phyloP scores from a whole-genome alignment of 1,140 invertebrate genomes.

The Drosophila neocordata region DNA sequence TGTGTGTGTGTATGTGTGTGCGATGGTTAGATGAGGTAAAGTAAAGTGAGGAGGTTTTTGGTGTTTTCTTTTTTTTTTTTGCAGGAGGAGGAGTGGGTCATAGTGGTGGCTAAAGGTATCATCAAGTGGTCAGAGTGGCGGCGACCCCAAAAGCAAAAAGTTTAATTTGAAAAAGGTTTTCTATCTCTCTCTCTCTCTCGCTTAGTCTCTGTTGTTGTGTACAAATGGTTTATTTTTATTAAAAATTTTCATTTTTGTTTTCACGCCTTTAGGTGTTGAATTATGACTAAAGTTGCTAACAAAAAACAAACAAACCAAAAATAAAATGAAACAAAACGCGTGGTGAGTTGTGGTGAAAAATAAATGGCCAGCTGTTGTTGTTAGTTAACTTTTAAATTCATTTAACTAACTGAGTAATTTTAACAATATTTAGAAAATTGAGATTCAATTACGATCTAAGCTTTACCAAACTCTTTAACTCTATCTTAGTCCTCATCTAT shows the following conservation, averaged over 20 bases:
- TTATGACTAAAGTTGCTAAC: constrained; percentile 76
- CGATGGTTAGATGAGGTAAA: background rate
- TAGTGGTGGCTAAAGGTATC: constrained; percentile 52
- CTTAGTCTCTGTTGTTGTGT: constrained; percentile 14
- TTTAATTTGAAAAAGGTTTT: constrained; percentile 80
- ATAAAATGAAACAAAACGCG: background rate
- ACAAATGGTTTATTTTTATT: constrained; percentile 46
- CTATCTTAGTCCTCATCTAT: background rate
- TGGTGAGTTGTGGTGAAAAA: background rate
- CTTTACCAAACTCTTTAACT: background rate
- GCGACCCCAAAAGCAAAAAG: constrained; percentile 45
- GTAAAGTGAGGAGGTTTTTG: constrained; percentile 34
- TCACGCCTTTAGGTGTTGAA: constrained; percentile 66
- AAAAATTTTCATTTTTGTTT: constrained; percentile 45
- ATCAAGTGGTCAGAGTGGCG: constrained; percentile 75
- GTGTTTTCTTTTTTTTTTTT: constrained; percentile 15
- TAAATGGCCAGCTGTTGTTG: background rate
- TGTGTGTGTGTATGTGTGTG: background rate
- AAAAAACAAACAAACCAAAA: background rate
- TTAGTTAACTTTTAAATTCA: background rate
- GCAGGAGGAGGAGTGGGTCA: background rate
- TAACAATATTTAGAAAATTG: no score
- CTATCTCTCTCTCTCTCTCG: constrained; percentile 15
- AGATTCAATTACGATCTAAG: no score
- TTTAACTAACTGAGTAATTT: background rate